Conservation (phyloP, 2,797 vertebrate genomes). For the Smutsia temminckii region DNA sequence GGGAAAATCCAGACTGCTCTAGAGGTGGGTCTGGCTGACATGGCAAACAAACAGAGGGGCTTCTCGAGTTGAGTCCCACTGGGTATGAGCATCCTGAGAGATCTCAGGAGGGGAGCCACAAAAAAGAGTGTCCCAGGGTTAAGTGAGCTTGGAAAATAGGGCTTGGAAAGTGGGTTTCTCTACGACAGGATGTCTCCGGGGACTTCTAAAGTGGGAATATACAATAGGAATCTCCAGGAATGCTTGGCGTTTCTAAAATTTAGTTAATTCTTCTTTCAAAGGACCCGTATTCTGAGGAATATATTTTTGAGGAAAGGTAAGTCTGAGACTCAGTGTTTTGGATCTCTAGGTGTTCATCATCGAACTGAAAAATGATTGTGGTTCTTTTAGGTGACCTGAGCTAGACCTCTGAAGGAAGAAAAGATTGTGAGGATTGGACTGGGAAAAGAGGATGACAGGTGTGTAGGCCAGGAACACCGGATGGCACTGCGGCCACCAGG, state of each 20-base stretch:
- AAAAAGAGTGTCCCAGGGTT: background rate
- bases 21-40: background rate
- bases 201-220: too few species aligned
- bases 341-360: background rate
- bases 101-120: background rate
- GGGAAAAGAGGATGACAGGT: background rate
- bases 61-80: background rate
- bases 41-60: background rate
- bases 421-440: background rate
- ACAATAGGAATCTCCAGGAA: too few species aligned
- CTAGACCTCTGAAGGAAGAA: background rate
- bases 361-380: background rate
- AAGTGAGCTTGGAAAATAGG: background rate
- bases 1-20: background rate
- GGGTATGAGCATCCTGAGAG: background rate
- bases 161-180: background rate
- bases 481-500: background rate
- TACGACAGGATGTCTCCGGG: background rate
- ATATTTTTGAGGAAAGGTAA: background rate
- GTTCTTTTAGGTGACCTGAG: background rate
- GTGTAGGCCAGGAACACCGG: background rate
- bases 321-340: background rate
- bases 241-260: background rate
- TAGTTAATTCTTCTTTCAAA: background rate
- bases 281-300: background rate